Evolutionary conservation across 1,140 invertebrate genomes (phyloP).

Genomic region (Gryllus bimaculatus): DNA sequence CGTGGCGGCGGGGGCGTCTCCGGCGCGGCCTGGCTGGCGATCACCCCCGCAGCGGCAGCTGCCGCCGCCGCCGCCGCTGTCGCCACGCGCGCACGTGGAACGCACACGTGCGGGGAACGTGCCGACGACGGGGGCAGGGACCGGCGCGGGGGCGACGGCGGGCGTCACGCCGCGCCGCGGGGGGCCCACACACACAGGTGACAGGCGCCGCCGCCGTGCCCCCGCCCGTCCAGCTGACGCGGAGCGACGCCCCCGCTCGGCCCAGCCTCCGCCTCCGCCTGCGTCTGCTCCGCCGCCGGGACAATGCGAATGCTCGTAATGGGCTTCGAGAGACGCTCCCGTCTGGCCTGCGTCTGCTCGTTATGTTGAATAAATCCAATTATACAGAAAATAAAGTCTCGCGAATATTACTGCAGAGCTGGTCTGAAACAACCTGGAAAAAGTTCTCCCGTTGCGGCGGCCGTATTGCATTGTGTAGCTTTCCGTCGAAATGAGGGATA

Average conservation of each 20-base stretch:
- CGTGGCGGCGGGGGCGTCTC: too few species aligned
- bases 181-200: background rate
- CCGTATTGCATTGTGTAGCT: too few species aligned
- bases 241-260: background rate
- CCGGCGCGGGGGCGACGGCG: background rate
- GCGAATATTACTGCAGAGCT: too few species aligned
- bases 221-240: background rate
- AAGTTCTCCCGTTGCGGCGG: too few species aligned
- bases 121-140: too few species aligned
- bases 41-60: background rate
- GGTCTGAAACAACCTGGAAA: too few species aligned
- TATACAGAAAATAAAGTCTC: background rate
- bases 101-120: background rate
- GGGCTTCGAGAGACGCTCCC: background rate
- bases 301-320: background rate
- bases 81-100: background rate
- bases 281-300: too few species aligned
- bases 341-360: background rate
- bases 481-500: too few species aligned
- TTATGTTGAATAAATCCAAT: background rate
- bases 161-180: too few species aligned
- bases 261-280: background rate
- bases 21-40: too few species aligned
- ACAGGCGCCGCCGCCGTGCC: background rate
- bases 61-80: too few species aligned